Percentiles rank a stretch among this genome's conserved stretches.
Conservation (phyloP, 1,140 invertebrate genomes). For the Cheumatopsyche charites region DNA sequence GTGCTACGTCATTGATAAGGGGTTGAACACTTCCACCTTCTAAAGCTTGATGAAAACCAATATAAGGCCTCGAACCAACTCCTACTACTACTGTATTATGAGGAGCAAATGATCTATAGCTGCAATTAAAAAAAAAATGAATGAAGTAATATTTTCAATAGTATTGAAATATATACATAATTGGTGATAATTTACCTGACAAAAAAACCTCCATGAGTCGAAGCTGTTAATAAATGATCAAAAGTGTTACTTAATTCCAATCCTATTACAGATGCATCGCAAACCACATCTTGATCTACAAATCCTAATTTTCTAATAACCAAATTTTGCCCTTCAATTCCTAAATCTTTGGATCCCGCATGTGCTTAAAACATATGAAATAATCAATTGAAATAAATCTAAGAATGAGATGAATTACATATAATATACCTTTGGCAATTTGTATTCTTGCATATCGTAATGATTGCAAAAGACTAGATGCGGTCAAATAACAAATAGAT, state of each 20-base stretch:
- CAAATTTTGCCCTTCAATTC: constrained; percentile 60
- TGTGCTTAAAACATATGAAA: constrained; percentile 62
- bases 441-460: constrained; percentile 80
- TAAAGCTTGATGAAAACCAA: constrained; percentile 88
- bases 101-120: constrained; percentile 75
- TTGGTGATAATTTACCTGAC: constrained; percentile 56
- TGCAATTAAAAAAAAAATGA: constrained; percentile 44
- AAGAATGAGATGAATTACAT: background rate
- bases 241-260: constrained; percentile 78
- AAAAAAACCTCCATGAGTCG: constrained; percentile 78
- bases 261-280: constrained; percentile 81
- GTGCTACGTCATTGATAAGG: constrained; percentile 82
- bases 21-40: constrained; percentile 79
- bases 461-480: constrained; percentile 82
- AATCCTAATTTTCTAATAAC: constrained; percentile 85
- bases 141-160: background rate
- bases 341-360: constrained; percentile 68
- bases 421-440: constrained; percentile 73
- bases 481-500: constrained; percentile 81
- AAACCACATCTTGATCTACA: constrained; percentile 74
- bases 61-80: constrained; percentile 81
- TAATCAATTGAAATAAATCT: background rate
- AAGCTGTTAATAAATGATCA: constrained; percentile 85
- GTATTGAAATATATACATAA: background rate
- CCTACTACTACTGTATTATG: constrained; percentile 79